A percentile compares a stretch with the other conserved stretches of the same genome.
These are phyloP conservation scores for Phalanger gymnotis DNA, from an alignment of 2,797 vertebrate genomes.

Conservation along the genomic window DNA sequence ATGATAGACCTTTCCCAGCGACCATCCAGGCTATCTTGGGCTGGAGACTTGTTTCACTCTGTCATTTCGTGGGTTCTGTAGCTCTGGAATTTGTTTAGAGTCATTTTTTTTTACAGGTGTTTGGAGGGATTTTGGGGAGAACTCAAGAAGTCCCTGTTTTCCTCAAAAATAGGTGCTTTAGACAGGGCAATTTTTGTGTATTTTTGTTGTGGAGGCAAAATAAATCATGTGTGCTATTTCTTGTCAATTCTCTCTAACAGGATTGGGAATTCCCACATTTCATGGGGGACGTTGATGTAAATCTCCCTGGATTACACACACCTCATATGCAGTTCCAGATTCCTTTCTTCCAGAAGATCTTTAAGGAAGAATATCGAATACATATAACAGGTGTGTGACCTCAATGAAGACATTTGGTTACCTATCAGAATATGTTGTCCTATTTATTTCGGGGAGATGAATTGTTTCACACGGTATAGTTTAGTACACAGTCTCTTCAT, in stretches of 20 bases:
- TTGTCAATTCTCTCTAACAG: constrained; percentile 83
- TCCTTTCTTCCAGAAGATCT: constrained; percentile 93
- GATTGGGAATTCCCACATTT: constrained; percentile 99
- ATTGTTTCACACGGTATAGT: neutral
- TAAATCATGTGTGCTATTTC: constrained; percentile 49
- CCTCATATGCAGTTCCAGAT: constrained; percentile 96
- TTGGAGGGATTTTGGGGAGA: too few relatives aligned
- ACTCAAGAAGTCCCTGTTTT: too few relatives aligned
- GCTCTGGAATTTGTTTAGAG: too few relatives aligned
- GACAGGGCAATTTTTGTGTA: constrained; percentile 25
- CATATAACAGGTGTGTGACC: constrained; percentile 94
- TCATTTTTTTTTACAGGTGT: too few relatives aligned
- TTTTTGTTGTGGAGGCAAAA: constrained; percentile 27
- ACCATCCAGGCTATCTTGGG: too few relatives aligned
- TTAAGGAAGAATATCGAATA: constrained; percentile 98
- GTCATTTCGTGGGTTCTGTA: too few relatives aligned
- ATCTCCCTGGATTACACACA: constrained; percentile 95
- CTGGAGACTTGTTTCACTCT: too few relatives aligned
- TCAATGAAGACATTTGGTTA: neutral
- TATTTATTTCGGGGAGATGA: neutral
- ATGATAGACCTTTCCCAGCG: too few relatives aligned
- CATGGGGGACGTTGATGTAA: constrained; percentile 98
- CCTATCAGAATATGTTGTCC: neutral
- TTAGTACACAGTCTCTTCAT: neutral
- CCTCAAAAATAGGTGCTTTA: constrained; percentile 52